Conservation (phyloP, 2,113 vertebrate species). For the mouse (Mus musculus) region GRCm39 chr2:43107501-43108000, state of each 20-base stretch:
- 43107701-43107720: slow-evolving; percentile 10
- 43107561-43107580: background rate
- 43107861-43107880: background rate
- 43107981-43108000: background rate
- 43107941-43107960: background rate
- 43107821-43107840: background rate
- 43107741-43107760: background rate
- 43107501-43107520: background rate
- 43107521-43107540: background rate
- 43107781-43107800: slow-evolving; percentile 36
- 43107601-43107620: background rate
- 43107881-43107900: background rate
- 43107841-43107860: slow-evolving; percentile 12
- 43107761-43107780: slow-evolving; percentile 10
- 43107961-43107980: background rate
- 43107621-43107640: background rate
- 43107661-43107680: slow-evolving; percentile 11
- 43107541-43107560: background rate
- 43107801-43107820: background rate
- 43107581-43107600: background rate
- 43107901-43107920: background rate
- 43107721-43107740: background rate
- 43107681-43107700: background rate
- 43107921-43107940: background rate
- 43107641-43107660: slow-evolving; percentile 3